These are phyloP conservation scores for Ceratitis capitata DNA, from an alignment of 1,140 invertebrate genomes.

Conservation along the genomic window DNA sequence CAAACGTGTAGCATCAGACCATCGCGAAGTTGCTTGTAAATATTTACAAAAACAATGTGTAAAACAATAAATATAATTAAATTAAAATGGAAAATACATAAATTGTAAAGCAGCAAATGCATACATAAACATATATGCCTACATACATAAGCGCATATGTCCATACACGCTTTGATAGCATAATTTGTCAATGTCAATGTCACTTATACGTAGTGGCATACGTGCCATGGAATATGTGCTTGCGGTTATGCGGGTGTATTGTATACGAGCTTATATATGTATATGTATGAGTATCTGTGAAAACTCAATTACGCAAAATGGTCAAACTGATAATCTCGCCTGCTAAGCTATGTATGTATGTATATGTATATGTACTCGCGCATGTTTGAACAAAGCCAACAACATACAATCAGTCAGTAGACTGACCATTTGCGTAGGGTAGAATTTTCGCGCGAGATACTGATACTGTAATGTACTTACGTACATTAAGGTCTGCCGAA, in stretches of 20 bases:
- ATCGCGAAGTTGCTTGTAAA: not conserved
- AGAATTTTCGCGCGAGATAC: not conserved
- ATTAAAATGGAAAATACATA: not conserved
- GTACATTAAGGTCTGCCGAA: not conserved
- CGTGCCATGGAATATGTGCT: no score
- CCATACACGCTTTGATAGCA: not conserved
- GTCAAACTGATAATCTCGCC: not conserved
- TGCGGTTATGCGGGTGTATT: not conserved
- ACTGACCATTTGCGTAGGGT: not conserved
- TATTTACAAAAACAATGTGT: no score
- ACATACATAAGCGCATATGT: not conserved
- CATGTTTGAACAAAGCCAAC: not conserved
- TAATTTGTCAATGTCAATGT: conserved; percentile 29
- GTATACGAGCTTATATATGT: not conserved
- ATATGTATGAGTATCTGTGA: not conserved
- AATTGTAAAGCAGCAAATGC: not conserved
- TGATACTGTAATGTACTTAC: no score
- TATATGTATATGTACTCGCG: not conserved
- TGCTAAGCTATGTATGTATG: not conserved
- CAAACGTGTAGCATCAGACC: not conserved
- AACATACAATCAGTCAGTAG: not conserved
- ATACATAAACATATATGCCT: not conserved
- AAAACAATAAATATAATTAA: no score
- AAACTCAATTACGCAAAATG: not conserved
- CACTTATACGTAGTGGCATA: not conserved